phyloP scores from a whole-genome alignment of 2,797 vertebrate species.

The Cirrhinus molitorella region DNA sequence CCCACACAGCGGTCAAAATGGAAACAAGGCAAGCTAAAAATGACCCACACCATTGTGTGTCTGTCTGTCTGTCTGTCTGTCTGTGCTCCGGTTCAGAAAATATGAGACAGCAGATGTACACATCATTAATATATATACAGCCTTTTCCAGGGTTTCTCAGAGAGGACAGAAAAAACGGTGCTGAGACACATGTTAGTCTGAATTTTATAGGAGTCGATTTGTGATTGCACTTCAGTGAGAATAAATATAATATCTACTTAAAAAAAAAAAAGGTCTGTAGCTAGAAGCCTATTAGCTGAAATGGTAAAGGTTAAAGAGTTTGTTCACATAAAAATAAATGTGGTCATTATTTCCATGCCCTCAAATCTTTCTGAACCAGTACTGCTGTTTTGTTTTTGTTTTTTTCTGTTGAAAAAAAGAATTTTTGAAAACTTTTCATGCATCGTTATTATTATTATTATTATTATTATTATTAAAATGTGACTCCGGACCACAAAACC shows the following conservation, averaged over 20 bases:
- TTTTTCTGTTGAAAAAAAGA: not conserved
- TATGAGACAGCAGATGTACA: slow-evolving; percentile 3
- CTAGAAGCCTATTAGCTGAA: not conserved
- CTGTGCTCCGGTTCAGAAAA: slow-evolving; percentile 17
- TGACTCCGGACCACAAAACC: too few species aligned
- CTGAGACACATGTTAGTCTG: not conserved
- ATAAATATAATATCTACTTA: not conserved
- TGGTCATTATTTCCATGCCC: not conserved
- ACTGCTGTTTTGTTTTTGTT: not conserved
- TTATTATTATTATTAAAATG: too few species aligned
- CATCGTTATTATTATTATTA: not conserved
- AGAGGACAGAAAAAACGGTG: not conserved
- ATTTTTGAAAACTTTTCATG: not conserved
- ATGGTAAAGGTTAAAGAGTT: not conserved
- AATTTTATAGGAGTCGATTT: not conserved
- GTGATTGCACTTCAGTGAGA: not conserved
- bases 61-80: slow-evolving; percentile 27
- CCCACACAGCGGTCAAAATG: slow-evolving; percentile 55
- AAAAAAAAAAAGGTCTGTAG: not conserved
- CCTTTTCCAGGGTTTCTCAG: not conserved
- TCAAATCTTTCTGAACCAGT: not conserved
- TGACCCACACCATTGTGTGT: slow-evolving; percentile 37
- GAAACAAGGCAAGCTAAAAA: slow-evolving; percentile 44
- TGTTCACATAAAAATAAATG: not conserved
- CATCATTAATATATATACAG: slow-evolving; percentile 18